Percentiles rank a stretch among this genome's conserved stretches.
phyloP scores from a whole-genome alignment of 2,113 vertebrate species.

The Brachyhypopomus occidentalis region DNA sequence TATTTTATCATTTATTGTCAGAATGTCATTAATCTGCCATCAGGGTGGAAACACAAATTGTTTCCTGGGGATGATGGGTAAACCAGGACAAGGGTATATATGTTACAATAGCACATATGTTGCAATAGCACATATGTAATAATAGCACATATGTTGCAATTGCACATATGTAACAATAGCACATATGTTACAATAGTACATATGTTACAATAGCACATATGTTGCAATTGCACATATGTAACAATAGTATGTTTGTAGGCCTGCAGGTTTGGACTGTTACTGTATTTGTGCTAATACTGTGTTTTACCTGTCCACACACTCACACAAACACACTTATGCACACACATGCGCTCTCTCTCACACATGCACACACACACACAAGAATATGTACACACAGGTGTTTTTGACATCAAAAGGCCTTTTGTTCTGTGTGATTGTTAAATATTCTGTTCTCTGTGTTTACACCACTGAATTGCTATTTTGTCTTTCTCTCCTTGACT shows the following conservation, averaged over 20 bases:
- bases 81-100: not conserved
- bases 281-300: conserved; percentile 5
- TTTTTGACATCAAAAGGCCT: conserved; percentile 54
- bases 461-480: not conserved
- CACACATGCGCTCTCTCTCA: not conserved
- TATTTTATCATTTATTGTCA: conserved; percentile 33
- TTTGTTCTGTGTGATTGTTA: conserved; percentile 51
- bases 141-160: too few relatives aligned
- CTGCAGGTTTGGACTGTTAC: conserved; percentile 33
- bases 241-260: conserved; percentile 31
- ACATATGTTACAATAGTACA: too few relatives aligned
- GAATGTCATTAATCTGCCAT: conserved; percentile 34
- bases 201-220: too few relatives aligned
- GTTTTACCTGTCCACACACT: not conserved
- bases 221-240: not conserved
- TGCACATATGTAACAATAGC: not conserved
- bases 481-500: conserved; percentile 41
- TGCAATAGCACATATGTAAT: too few relatives aligned
- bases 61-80: conserved; percentile 40
- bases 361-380: not conserved
- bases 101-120: not conserved
- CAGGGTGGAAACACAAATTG: conserved; percentile 41
- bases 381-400: conserved; percentile 36
- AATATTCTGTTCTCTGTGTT: conserved; percentile 30
- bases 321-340: not conserved